Percentiles rank a stretch among this genome's conserved stretches.
These are phyloP conservation scores for Octomys mimax DNA, from an alignment of 2,797 vertebrate species.

Conservation along the genomic window DNA sequence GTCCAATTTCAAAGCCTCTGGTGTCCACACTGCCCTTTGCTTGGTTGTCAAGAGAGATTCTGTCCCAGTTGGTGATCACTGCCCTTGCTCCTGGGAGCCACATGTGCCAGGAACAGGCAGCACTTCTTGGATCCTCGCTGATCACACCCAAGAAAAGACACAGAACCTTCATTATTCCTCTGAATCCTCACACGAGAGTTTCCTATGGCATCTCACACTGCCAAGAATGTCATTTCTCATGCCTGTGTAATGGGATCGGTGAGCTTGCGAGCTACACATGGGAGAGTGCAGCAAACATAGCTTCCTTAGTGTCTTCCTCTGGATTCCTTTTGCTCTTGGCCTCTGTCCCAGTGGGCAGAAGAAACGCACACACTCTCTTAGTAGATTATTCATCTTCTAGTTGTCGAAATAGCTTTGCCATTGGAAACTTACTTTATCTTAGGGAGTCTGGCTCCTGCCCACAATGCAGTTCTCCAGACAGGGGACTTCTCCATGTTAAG, in stretches of 20 bases:
- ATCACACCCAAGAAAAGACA: too few species aligned
- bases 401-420: neutral
- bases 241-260: neutral
- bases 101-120: accelerated
- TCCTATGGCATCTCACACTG: neutral
- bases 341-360: neutral
- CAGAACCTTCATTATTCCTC: neutral
- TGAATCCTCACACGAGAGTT: neutral
- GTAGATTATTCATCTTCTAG: neutral
- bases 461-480: neutral
- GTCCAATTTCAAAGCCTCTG: neutral
- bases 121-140: accelerated
- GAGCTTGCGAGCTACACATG: neutral
- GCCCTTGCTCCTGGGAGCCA: neutral
- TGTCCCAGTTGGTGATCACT: accelerated
- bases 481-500: neutral
- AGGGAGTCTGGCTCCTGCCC: neutral
- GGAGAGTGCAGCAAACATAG: neutral
- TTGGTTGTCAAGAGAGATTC: neutral
- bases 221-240: neutral
- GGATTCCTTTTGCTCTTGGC: neutral
- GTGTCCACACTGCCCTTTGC: neutral
- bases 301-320: neutral
- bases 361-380: neutral
- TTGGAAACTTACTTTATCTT: neutral